Base-by-base conservation (phyloP, 2,797 vertebrate species). In the Urosaurus nigricauda region DNA sequence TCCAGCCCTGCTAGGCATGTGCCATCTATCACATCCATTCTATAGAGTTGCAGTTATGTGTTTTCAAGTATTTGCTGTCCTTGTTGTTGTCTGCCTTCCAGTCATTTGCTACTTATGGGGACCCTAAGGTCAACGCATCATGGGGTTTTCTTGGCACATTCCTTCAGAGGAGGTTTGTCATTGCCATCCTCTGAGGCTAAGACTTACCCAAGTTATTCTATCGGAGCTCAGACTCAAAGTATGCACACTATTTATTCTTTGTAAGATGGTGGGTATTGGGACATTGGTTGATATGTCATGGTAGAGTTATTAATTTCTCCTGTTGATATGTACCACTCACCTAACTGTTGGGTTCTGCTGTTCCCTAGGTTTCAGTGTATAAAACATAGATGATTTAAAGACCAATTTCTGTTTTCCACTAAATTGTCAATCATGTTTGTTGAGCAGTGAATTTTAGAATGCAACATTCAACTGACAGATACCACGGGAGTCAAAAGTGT, bases 351-450 rank as follows among this genome's bases (percentile, higher is more conserved):
- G 73, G 29, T 73, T 8, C 8, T 81, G 17, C 60, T 79, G 16
- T 37, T 47, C 35, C 32, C 19, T 29, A 19, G 35, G 58, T 71
- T 79, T 37, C 17, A 11, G 24, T 79, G 12, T 79, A 58, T 71
- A 5, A 58, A 60, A 13, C 37, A 71, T 16, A 58, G 19, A 84
- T 40, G 29, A 47, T 53, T 75, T 37, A 47, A 78, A 83, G 32
- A 29, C 71, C 74, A 84, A 56, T n/a, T 43, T 84, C 63, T 88
- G 26, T 78, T 84, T 70, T 12, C 26, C 0, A 8, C 16, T 32
- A 79, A 84, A 58, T 35, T 77, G 29, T 58, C 65, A 82, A 60
- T 78, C 47, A 19, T 86, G 74, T 56, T 80, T 65, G 71, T 56
- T 26, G 3, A 79, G 83, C 29, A 51, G 17, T 63, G 2, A 51